Base-by-base conservation (phyloP, 1,140 invertebrate genomes). In the Brachionus manjavacas region DNA sequence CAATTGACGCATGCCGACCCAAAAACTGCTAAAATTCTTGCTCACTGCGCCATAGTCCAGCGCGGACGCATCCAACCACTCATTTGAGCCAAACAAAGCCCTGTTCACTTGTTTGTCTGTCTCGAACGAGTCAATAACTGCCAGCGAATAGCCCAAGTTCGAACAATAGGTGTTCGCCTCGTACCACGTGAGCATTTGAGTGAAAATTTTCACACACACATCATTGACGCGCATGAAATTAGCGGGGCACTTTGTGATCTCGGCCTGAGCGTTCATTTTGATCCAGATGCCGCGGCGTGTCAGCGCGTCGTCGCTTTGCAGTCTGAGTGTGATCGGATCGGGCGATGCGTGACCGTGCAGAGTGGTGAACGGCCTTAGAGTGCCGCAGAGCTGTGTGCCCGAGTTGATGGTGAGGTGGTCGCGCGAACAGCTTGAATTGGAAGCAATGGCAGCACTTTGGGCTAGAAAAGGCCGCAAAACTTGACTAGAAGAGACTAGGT, bases 151-250 rank as follows among this genome's bases (percentile, higher is more conserved):
- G 41, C 72, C 72, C 25, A 76, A 49, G 49, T 49, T 76, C 1
- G 72, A 28, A 76, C 72, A 76, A 49, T 3, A 76, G 1, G 43
- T 25, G 41, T 76, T 76, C 7, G 72, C 72, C 23, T 76, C 72
- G 72, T 76, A 76, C 72, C 72, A 76, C 28, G 72, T 76, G 9
- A 76, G 23, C 11, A 20, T 11, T 76, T 76, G 41, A 12, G 41
- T 31, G 28, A 46, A 76, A 35, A 76, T 23, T 76, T 46, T 46
- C 11, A 76, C 9, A 49, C 72, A 76, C 3, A 25, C 43, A n/a
- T 76, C 49, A 25, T 76, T 49, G 4, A 76, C 28, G 7, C 20
- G 39, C 4, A 49, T 31, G 31, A 49, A 76, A 49, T 76, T 52
- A 6, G 1, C 16, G 1, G 72, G 72, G 52, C 72, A 76, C 11